These are phyloP conservation scores for Galemys pyrenaicus DNA, from an alignment of 2,113 vertebrate genomes.

Conservation along the genomic window DNA sequence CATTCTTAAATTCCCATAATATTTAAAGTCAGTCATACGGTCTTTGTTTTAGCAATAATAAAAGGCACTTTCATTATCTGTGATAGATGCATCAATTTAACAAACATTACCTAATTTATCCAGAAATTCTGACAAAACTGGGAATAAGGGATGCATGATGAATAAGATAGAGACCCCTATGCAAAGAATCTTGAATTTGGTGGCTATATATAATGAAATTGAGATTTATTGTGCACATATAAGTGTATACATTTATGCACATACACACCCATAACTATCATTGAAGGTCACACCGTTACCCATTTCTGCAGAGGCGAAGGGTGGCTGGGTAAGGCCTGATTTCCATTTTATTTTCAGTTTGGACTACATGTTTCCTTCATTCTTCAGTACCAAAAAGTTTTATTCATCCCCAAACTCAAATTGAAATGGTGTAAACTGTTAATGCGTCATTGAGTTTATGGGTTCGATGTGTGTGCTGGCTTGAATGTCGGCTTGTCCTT, in stretches of 20 bases:
- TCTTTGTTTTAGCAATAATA: background rate
- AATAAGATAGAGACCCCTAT: background rate
- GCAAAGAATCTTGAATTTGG: background rate
- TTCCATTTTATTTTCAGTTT: background rate
- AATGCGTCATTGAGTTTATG: conserved; percentile 70
- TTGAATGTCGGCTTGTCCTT: conserved; percentile 32
- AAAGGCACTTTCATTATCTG: background rate
- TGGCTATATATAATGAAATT: too few species aligned
- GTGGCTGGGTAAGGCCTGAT: background rate
- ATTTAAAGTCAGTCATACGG: background rate
- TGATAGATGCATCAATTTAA: background rate
- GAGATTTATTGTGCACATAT: too few species aligned
- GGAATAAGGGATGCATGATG: background rate
- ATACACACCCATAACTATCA: background rate
- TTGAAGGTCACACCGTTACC: conserved; percentile 11
- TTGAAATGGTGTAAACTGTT: conserved; percentile 37
- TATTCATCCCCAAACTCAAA: conserved; percentile 32
- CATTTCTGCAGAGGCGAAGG: background rate
- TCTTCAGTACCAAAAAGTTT: background rate
- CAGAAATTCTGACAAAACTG: background rate
- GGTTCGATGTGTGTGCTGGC: background rate
- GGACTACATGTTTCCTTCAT: background rate
- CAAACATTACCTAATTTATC: background rate
- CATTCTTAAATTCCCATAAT: background rate
- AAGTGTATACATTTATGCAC: too few species aligned